Conservation (phyloP, 2,797 vertebrate species). For the Emys orbicularis region DNA sequence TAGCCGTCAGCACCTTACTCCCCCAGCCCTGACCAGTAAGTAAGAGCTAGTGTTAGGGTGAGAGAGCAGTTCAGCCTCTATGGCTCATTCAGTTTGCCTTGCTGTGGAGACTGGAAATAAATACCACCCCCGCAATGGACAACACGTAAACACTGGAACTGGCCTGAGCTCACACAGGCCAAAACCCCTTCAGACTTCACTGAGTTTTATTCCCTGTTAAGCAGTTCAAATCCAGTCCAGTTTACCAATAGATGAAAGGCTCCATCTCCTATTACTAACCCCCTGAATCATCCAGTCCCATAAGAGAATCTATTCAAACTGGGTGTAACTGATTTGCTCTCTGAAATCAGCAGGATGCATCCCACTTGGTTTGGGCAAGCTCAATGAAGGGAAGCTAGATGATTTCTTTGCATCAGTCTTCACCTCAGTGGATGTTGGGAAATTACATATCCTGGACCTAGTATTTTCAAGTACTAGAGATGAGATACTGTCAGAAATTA, state of each 20-base stretch:
- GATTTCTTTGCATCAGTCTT: background rate
- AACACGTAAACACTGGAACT: fast-evolving
- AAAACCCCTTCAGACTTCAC: background rate
- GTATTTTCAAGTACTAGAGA: background rate
- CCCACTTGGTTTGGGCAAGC: background rate
- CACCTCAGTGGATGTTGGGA: background rate
- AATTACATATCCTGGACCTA: background rate
- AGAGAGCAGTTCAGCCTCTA: background rate
- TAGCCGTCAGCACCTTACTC: background rate
- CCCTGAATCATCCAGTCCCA: background rate
- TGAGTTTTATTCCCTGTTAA: background rate
- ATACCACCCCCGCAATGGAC: no score
- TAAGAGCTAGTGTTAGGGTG: fast-evolving
- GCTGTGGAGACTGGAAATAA: no score
- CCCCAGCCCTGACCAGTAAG: background rate
- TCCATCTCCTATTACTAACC: background rate
- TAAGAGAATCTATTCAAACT: background rate
- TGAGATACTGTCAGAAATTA: background rate
- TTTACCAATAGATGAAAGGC: background rate
- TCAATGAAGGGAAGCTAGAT: background rate
- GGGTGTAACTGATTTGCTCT: background rate
- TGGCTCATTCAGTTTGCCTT: background rate
- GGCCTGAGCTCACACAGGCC: background rate
- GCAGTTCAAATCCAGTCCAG: no score
- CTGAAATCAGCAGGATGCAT: background rate